These are phyloP conservation scores for Scaptodrosophila latifasciaeformis DNA, from an alignment of 2,888 invertebrate species.

Conservation along the genomic window DNA sequence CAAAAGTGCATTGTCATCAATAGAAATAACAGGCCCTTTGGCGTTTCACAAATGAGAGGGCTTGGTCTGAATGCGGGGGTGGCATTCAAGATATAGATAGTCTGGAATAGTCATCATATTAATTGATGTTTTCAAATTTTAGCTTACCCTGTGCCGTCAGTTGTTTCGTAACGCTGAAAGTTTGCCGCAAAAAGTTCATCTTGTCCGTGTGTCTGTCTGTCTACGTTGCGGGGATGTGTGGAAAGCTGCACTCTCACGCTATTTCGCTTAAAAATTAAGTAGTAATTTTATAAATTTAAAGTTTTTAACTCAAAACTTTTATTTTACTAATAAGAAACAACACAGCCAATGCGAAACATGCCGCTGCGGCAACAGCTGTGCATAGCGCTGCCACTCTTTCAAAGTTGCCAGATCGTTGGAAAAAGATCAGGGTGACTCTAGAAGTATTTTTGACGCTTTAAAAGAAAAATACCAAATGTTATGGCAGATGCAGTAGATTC, in stretches of 20 bases:
- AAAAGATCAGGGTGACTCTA: no score
- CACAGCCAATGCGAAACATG: conserved; percentile 15
- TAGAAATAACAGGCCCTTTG: no score
- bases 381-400: neutral
- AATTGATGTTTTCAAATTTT: neutral
- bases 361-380: conserved; percentile 32
- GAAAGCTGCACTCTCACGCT: no score
- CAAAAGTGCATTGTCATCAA: neutral
- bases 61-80: no score
- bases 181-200: conserved; percentile 74
- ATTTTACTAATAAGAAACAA: neutral
- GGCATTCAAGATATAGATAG: no score
- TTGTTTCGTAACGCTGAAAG: conserved; percentile 72
- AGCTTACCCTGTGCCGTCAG: conserved; percentile 67
- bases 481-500: no score
- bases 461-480: no score
- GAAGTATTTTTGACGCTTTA: no score
- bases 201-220: neutral
- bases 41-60: no score
- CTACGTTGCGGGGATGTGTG: no score
- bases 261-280: neutral
- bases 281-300: neutral
- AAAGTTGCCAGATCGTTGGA: no score
- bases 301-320: neutral
- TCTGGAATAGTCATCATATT: neutral